Percentiles rank a stretch among this genome's conserved stretches.
Evolutionary conservation across 2,113 vertebrate species (phyloP).

Genomic region (Pteronura brasiliensis): DNA sequence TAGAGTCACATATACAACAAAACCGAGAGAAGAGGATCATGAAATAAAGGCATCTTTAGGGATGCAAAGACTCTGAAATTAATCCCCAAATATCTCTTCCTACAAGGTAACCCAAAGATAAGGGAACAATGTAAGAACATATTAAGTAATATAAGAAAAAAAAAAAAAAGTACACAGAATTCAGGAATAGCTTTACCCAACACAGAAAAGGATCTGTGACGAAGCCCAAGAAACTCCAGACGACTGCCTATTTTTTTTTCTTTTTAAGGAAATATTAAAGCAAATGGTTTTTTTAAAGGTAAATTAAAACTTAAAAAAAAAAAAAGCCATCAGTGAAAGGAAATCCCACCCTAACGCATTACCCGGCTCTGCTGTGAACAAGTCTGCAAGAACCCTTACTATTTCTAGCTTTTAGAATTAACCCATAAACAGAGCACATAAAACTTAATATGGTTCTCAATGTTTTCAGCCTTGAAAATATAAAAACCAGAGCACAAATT

Average conservation of each 20-base stretch:
- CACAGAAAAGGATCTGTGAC: not conserved
- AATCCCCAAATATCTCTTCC: not conserved
- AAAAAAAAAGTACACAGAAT: not conserved
- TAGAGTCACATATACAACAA: not conserved
- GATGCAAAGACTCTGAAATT: slow-evolving; percentile 1
- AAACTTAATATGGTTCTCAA: not conserved
- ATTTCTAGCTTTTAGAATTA: slow-evolving; percentile 3
- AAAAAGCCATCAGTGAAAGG: not conserved
- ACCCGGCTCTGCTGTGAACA: not conserved
- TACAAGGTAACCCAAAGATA: not conserved
- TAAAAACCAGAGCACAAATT: not conserved
- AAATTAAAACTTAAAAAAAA: not conserved
- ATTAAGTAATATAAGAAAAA: not conserved
- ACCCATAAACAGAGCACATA: not conserved
- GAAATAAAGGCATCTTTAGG: not conserved
- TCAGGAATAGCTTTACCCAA: not conserved
- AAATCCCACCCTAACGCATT: not conserved
- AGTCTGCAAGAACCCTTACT: not conserved
- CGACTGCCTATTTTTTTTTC: not conserved
- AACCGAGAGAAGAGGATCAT: not conserved
- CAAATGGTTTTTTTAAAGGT: not conserved
- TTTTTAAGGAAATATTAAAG: slow-evolving; percentile 25
- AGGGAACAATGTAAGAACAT: not conserved
- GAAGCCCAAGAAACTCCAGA: not conserved
- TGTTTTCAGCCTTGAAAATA: slow-evolving; percentile 9